Evolutionary conservation across 2,797 vertebrate species (phyloP).

Genomic region (Stomatorhinus walkeri): DNA sequence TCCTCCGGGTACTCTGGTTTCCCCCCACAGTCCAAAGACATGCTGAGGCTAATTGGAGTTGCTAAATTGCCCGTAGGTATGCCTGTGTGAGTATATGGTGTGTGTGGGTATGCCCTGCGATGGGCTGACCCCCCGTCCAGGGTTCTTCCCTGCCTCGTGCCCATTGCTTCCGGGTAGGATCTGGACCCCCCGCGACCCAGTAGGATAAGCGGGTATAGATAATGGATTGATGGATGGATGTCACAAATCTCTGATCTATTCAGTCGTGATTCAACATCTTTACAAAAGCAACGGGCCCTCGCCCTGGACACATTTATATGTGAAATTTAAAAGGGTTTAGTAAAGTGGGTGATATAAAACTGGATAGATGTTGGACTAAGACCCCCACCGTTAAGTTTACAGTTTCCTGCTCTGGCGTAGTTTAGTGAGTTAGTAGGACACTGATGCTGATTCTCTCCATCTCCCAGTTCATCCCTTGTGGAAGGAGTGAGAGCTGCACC

Average conservation of each 20-base stretch:
- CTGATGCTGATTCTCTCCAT: not conserved
- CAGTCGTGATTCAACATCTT: not conserved
- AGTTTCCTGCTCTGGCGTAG: not conserved
- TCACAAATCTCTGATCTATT: not conserved
- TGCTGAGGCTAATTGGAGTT: too few species aligned
- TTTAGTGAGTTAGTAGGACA: not conserved
- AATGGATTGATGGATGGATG: too few species aligned
- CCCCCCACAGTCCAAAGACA: too few species aligned
- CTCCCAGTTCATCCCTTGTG: not conserved
- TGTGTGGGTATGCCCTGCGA: too few species aligned
- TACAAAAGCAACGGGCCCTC: not conserved
- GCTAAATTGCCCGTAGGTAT: too few species aligned
- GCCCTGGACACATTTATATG: not conserved
- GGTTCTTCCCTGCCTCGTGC: too few species aligned
- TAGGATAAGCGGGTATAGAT: too few species aligned
- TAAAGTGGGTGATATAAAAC: not conserved
- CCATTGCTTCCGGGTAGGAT: too few species aligned
- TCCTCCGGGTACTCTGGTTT: too few species aligned
- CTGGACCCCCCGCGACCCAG: too few species aligned
- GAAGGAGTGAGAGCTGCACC: not conserved
- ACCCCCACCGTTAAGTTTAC: not conserved
- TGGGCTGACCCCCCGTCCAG: too few species aligned
- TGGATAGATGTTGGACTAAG: not conserved
- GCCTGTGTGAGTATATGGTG: too few species aligned
- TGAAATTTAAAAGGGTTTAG: not conserved